Evolutionary conservation across 2,888 invertebrate species (phyloP), one percentile per base, ranked within the genome.

Genomic region (Phyllotreta striolata): DNA sequence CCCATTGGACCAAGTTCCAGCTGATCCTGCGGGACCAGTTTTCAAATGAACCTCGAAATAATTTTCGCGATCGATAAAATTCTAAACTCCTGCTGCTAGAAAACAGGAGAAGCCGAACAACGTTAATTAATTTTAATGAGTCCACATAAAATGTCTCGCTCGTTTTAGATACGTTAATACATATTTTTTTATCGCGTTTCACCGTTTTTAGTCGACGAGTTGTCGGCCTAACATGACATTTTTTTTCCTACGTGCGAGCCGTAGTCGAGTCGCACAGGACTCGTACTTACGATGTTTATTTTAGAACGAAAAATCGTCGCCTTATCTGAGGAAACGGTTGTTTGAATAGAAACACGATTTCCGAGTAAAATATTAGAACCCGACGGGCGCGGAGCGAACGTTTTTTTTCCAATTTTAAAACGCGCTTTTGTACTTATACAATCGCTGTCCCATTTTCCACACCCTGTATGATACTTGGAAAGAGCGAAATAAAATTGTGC

Each of bases 321-420:
- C 74, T 76, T 76, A 75, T 74, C 74, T 73, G 61, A 73, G 75
- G 75, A 75, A 75, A 73, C 73, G 74, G 72, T 73, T 74, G 72
- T 74, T 74, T 72, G 73, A 63, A 59, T 66, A 64, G 63, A 66
- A 64, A 68, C 61, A 59, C 63, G 54, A 69, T 69, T 65, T 69
- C 69, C 69, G 64, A 66, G 57, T 54, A 49, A 44, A 62, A 55
- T 55, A 63, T 62, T 62, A 62, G 58, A 56, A 57, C 37, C 39
- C 51, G 9, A 40, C 57, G 47, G 39, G 57, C 47, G 49, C 37
- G 49, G 9, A 49, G 35, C n/a, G 12, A 14, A 13, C 6, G 1
- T 14, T 7, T 44, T 6, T 44, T 44, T 44, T 44, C 10, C 5
- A 8, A 44, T 44, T 13, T 44, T n/a, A n/a, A n/a, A n/a, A n/a